These are phyloP conservation scores for Sinocyclocheilus anophthalmus DNA, from an alignment of 2,113 vertebrate genomes.

Conservation along the genomic window DNA sequence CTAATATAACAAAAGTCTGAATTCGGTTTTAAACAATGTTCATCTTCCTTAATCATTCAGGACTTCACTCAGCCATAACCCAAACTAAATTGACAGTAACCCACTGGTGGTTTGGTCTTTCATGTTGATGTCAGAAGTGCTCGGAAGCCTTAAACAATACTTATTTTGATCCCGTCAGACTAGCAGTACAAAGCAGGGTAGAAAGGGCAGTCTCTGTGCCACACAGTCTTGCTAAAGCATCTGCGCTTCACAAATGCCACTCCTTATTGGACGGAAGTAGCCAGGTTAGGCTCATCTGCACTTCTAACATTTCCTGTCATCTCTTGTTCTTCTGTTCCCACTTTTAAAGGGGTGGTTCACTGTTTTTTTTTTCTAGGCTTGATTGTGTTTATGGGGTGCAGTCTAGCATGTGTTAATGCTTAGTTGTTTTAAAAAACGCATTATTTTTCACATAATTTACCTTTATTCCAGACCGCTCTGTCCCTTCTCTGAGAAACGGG, in stretches of 20 bases:
- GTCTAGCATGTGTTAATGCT: no score
- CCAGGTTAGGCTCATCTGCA: slow-evolving; percentile 63
- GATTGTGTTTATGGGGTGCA: no score
- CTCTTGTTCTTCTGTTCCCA: slow-evolving; percentile 37
- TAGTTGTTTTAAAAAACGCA: no score
- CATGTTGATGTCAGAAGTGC: slow-evolving; percentile 44
- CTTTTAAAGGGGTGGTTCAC: slow-evolving; percentile 7
- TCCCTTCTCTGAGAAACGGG: no score
- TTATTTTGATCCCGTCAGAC: slow-evolving; percentile 64
- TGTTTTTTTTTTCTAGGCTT: no score
- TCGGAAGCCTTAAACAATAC: slow-evolving; percentile 53
- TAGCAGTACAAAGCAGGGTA: slow-evolving; percentile 63
- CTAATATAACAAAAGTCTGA: background rate
- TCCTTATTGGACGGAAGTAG: slow-evolving; percentile 69
- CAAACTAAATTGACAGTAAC: slow-evolving; percentile 40
- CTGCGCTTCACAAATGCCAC: slow-evolving; percentile 70
- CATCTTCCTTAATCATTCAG: background rate
- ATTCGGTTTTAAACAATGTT: background rate
- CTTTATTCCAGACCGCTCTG: no score
- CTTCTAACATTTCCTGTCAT: slow-evolving; percentile 59
- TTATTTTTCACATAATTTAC: no score
- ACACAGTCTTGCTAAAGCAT: slow-evolving; percentile 50
- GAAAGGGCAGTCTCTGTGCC: slow-evolving; percentile 52
- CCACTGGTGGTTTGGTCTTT: slow-evolving; percentile 41
- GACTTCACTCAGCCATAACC: slow-evolving; percentile 24